Evolutionary conservation across 2,113 vertebrate species (phyloP).

Genomic region (Protobothrops flavoviridis): DNA sequence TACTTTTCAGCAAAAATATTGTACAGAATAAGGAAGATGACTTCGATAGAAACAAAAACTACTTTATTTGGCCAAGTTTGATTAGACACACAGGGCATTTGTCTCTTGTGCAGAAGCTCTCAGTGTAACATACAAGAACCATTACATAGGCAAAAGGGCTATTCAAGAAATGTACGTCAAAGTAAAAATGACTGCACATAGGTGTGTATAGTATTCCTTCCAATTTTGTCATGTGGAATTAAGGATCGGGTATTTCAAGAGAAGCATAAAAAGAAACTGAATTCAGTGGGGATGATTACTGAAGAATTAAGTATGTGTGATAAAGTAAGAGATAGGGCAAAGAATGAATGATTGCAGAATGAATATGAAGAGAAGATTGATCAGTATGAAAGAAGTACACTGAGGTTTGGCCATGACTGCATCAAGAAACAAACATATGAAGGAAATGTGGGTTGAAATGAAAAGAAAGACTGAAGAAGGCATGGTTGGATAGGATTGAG

Average conservation of each 20-base stretch:
- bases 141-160: neutral
- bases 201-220: neutral
- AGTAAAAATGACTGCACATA: neutral
- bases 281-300: neutral
- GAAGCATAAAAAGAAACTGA: neutral
- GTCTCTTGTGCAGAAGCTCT: neutral
- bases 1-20: neutral
- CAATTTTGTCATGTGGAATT: neutral
- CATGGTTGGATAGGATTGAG: neutral
- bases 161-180: neutral
- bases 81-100: neutral
- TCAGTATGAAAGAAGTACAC: neutral
- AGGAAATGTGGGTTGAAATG: neutral
- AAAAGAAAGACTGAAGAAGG: neutral
- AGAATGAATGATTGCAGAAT: neutral
- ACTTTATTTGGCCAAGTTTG: neutral
- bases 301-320: neutral
- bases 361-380: neutral
- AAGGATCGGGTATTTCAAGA: neutral
- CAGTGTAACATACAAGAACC: neutral
- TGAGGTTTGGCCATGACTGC: neutral
- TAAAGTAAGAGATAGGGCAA: neutral
- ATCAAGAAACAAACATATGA: neutral
- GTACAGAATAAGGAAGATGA: neutral
- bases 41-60: neutral